These are phyloP conservation scores for Diloba caeruleocephala DNA, from an alignment of 2,888 invertebrate species.

Conservation along the genomic window DNA sequence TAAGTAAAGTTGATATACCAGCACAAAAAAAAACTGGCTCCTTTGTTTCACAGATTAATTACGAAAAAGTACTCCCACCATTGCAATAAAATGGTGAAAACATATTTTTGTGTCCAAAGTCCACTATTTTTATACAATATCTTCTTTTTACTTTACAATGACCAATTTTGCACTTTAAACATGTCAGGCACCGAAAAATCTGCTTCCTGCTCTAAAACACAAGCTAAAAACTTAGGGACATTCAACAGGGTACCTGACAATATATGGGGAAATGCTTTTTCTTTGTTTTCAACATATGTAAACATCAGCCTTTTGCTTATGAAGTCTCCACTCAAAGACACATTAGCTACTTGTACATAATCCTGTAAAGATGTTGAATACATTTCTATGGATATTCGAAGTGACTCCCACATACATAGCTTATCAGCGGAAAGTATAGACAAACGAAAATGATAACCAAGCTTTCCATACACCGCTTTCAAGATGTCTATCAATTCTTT, in stretches of 20 bases:
- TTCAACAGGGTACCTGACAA: slow-evolving; percentile 93
- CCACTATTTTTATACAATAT: too few species aligned
- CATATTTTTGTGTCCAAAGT: too few species aligned
- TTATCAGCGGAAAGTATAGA: slow-evolving; percentile 90
- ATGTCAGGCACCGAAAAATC: slow-evolving; percentile 72
- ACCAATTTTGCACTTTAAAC: slow-evolving; percentile 73
- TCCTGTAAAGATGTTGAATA: slow-evolving; percentile 90
- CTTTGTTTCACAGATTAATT: too few species aligned
- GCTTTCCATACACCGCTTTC: slow-evolving; percentile 89
- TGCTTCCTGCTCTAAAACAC: slow-evolving; percentile 91
- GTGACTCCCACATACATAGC: slow-evolving; percentile 90
- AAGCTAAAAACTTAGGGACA: slow-evolving; percentile 93
- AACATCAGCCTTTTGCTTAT: slow-evolving; percentile 94
- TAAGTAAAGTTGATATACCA: too few species aligned
- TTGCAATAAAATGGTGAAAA: too few species aligned
- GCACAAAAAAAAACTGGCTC: too few species aligned
- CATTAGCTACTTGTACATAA: slow-evolving; percentile 93
- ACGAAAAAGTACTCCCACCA: too few species aligned
- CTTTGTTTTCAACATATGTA: slow-evolving; percentile 89
- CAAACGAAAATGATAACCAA: slow-evolving; percentile 92
- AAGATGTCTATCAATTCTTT: slow-evolving; percentile 86
- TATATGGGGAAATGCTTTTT: slow-evolving; percentile 90
- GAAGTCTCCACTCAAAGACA: slow-evolving; percentile 92
- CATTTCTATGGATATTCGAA: slow-evolving; percentile 92
- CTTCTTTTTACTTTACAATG: slow-evolving; percentile 1